Base-by-base conservation (phyloP, 2,797 vertebrate species). In the Enteromius afrohamiltoni region DNA sequence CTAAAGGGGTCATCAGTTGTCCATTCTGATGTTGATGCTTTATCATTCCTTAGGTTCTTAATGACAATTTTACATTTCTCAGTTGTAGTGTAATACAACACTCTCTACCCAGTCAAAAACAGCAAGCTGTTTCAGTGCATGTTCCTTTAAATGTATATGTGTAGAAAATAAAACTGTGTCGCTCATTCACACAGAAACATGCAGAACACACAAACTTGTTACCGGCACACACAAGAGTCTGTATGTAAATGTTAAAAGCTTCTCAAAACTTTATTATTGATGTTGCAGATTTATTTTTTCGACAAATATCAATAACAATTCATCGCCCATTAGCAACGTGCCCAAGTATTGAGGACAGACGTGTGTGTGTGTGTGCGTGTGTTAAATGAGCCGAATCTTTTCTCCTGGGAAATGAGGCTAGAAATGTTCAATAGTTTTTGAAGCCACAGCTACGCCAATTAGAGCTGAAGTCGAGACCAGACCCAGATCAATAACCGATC, bases 371-470 rank as follows among this genome's bases (percentile, higher is more conserved):
- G 17, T 8, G 13, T 53, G 47, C 1, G 71, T 55, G 34, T 34
- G 47, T 74, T n/a, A 55, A 37, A 75, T 37, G 19, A 53, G 29
- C 71, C 31, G 7, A 73, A 51, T 73, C 45, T 55, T 16, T 37
- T 75, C 49, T 55, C 49, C 71, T 23, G 49, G 71, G 71, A 11
- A 74, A 37, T n/a, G 71, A 75, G 19, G 71, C 19, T 40, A 53
- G 29, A 53, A n/a, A 55, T 23, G 29, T 34, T 73, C 19, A 14
- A 74, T 53, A 67, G 64, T 67, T 67, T 37, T 21, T 67, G 70
- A 51, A 4, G 31, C 73, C 6, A 53, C 47, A 55, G 49, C 19
- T 53, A 75, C 1, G 6, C 13, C 73, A 75, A 75, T 58, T 75
- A 58, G 31, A 75, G 70, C 14, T 9, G 68, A 70, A 29, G 9